Evolutionary conservation across 2,888 invertebrate genomes (phyloP).

Genomic region (Malthinus flaveolus): DNA sequence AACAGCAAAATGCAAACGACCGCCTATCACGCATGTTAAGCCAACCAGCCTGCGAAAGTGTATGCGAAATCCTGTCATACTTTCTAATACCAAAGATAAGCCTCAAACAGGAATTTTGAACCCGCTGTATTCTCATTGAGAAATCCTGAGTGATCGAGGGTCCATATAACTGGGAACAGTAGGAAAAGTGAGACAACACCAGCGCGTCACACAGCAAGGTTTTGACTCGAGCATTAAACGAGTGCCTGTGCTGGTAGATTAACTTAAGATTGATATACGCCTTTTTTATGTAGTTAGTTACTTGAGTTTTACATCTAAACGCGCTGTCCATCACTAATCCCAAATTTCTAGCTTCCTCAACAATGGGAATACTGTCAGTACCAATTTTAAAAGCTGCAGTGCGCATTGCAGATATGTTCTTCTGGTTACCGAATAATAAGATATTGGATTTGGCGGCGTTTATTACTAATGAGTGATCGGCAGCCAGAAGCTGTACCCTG

Average conservation of each 20-base stretch:
- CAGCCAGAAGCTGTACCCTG: too few species aligned
- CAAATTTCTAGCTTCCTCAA: not conserved
- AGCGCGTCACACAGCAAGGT: not conserved
- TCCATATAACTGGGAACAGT: slow-evolving; percentile 4
- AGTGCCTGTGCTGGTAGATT: not conserved
- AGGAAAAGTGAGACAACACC: not conserved
- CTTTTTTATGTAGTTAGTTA: not conserved
- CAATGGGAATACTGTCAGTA: not conserved
- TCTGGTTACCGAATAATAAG: slow-evolving; percentile 4
- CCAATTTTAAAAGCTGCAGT: not conserved
- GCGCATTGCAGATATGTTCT: too few species aligned
- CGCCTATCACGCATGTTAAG: not conserved
- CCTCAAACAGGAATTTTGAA: slow-evolving; percentile 13
- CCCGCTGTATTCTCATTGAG: slow-evolving; percentile 8
- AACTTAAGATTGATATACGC: not conserved
- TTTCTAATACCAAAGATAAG: too few species aligned
- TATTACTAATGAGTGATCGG: not conserved
- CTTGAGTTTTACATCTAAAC: not conserved
- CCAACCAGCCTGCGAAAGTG: too few species aligned
- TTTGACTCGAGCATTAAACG: not conserved
- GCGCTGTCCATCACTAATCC: not conserved
- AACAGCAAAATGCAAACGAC: too few species aligned
- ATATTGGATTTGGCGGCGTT: slow-evolving; percentile 5
- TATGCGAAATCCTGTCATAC: too few species aligned
- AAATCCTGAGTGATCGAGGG: not conserved